Percentiles rank a stretch among this genome's conserved stretches.
These are phyloP conservation scores for Idaea biselata DNA, from an alignment of 2,888 invertebrate species.

Conservation along the genomic window DNA sequence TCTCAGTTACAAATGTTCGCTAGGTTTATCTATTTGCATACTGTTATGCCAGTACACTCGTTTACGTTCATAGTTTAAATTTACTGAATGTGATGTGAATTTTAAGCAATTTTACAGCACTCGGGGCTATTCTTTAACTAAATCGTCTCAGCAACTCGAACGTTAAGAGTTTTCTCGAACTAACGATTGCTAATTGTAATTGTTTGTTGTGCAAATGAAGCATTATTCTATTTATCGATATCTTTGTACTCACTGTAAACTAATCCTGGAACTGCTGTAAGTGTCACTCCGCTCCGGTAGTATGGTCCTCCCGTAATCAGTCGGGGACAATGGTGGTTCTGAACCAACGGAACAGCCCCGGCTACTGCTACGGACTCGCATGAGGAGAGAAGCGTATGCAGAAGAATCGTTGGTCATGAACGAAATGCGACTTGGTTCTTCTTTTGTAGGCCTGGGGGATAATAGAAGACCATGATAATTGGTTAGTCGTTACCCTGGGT, in stretches of 20 bases:
- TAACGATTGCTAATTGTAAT: no score
- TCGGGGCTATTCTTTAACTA: no score
- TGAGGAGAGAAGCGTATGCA: conserved; percentile 47
- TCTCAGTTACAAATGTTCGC: background rate
- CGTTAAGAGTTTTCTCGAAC: background rate
- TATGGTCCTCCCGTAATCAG: conserved; percentile 29
- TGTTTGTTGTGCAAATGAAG: no score
- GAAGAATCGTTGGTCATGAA: conserved; percentile 57
- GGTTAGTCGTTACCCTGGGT: background rate
- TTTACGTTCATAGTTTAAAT: background rate
- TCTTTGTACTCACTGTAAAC: conserved; percentile 32
- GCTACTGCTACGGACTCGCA: conserved; percentile 37
- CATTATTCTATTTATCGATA: no score
- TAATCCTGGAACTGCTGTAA: conserved; percentile 34
- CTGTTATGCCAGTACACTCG: background rate
- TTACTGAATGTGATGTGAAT: background rate
- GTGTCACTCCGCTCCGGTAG: conserved; percentile 43
- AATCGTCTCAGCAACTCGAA: no score
- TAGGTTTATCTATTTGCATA: background rate
- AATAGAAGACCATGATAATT: no score
- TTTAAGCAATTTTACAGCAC: background rate
- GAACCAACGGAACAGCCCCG: conserved; percentile 30
- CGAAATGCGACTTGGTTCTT: conserved; percentile 53
- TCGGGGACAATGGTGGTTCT: conserved; percentile 15
- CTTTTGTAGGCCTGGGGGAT: conserved; percentile 37